Evolutionary conservation across 2,113 vertebrate species (phyloP), one percentile per base, ranked within the genome.

Genomic region (Trematocara unimaculatum): DNA sequence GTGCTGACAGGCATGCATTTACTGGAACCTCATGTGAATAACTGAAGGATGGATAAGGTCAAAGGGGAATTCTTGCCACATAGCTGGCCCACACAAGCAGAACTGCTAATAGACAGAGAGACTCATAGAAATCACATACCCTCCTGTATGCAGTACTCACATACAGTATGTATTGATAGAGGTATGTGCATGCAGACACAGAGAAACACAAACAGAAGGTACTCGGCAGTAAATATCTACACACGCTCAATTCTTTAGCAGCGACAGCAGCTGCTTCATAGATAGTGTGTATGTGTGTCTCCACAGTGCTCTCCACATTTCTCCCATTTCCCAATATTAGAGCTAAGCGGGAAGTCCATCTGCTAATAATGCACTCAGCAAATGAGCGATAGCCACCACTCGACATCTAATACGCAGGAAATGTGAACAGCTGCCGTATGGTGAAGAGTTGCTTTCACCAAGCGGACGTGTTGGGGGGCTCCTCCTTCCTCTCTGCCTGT

Each of bases 371-470:
- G 92, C 93, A 91, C 88, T 90, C 81, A 80, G 87, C 89, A 89
- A 94, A 91, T 84, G 81, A 90, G 89, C 72, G 81, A 84, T 79
- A 18, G 88, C 83, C 88, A 85, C 87, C 88, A 8, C 89, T 90
- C 78, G 94, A 94, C 95, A 95, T 90, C 92, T 87, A 95, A 95
- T 95, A 91, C 84, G 84, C 94, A 94, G 94, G 92, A 95, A 95
- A 95, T 94, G 93, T 81, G 92, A 94, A 94, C 95, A 95, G 95
- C 95, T 95, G 95, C 91, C 49, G 29, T 45, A 9, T 49, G 90
- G 87, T 93, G 93, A 93, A 91, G 90, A 90, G 82, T 42, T 82
- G 90, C 93, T 94, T 93, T 93, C 92, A 93, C 47, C 93, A 64
- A 83, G n/a, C 40, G 5, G 88, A 86, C 64, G 83, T 85, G 78